Conservation (phyloP, 30 jellyfish, hydroid and myxozoan genomes). For the Hydractinia symbiolongicarpus region DNA sequence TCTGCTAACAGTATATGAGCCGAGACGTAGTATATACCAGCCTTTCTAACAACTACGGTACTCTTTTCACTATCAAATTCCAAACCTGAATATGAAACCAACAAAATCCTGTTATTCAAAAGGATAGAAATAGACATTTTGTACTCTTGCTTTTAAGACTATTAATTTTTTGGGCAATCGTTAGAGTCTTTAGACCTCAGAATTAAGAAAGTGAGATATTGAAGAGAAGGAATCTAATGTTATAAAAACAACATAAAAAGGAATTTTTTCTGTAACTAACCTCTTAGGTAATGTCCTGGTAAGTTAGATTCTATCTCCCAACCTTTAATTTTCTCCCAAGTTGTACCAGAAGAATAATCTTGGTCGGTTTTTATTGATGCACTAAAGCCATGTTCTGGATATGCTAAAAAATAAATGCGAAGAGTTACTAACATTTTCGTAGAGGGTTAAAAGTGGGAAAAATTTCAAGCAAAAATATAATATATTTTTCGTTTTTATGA, state of each 20-base stretch:
- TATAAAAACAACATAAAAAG: not conserved
- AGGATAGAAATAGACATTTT: no score
- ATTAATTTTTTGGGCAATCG: no score
- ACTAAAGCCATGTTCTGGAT: constrained; percentile 32
- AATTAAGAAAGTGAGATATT: no score
- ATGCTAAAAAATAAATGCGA: not conserved
- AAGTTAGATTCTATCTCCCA: constrained; percentile 1
- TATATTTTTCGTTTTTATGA: no score
- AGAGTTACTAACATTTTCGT: no score
- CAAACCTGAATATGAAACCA: not conserved
- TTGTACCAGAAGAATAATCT: not conserved
- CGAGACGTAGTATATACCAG: constrained; percentile 35
- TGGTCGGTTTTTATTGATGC: not conserved
- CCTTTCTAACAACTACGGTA: not conserved
- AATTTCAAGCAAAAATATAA: no score
- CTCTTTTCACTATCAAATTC: constrained; percentile 2
- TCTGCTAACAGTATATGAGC: not conserved
- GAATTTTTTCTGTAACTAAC: not conserved
- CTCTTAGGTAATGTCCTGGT: constrained; percentile 28
- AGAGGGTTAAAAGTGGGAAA: no score
- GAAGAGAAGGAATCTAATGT: not conserved
- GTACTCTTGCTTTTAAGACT: no score
- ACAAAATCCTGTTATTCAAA: not conserved
- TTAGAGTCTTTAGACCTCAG: no score
- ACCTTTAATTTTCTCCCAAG: constrained; percentile 19